Conservation (phyloP, 2,888 invertebrate species). For the Heliconius ethilla region DNA sequence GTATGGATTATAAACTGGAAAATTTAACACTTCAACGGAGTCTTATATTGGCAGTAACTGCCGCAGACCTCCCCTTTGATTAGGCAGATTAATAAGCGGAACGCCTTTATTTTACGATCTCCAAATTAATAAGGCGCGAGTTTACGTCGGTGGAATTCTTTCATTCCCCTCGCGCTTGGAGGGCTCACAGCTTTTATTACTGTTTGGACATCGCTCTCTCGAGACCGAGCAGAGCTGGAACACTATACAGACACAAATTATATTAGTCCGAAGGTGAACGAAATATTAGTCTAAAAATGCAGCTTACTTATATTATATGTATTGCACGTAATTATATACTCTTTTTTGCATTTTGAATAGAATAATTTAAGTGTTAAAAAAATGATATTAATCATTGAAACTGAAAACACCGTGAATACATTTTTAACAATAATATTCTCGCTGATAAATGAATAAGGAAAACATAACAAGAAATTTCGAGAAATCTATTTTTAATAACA, state of each 20-base stretch:
- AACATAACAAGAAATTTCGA: background rate
- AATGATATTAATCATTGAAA: background rate
- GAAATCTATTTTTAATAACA: background rate
- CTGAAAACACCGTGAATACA: background rate
- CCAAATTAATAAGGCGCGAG: conserved; percentile 51
- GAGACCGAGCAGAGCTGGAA: conserved; percentile 33
- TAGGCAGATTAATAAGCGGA: conserved; percentile 50
- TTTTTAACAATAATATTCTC: background rate
- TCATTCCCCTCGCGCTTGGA: conserved; percentile 36
- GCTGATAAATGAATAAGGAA: background rate
- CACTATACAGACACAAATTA: conserved; percentile 26
- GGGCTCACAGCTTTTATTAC: conserved; percentile 45
- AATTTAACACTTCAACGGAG: conserved; percentile 36
- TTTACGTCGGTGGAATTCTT: conserved; percentile 44
- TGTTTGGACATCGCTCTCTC: conserved; percentile 42
- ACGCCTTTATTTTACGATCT: conserved; percentile 48
- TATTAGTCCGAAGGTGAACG: conserved; percentile 18
- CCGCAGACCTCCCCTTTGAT: conserved; percentile 43
- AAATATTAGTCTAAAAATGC: background rate
- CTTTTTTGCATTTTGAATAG: background rate
- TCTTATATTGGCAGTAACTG: conserved; percentile 39
- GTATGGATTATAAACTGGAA: conserved; percentile 28
- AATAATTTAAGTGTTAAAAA: background rate
- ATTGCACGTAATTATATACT: background rate
- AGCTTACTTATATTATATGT: background rate